phyloP scores from a whole-genome alignment of 2,888 invertebrate species.

The Ectemnius lituratus region DNA sequence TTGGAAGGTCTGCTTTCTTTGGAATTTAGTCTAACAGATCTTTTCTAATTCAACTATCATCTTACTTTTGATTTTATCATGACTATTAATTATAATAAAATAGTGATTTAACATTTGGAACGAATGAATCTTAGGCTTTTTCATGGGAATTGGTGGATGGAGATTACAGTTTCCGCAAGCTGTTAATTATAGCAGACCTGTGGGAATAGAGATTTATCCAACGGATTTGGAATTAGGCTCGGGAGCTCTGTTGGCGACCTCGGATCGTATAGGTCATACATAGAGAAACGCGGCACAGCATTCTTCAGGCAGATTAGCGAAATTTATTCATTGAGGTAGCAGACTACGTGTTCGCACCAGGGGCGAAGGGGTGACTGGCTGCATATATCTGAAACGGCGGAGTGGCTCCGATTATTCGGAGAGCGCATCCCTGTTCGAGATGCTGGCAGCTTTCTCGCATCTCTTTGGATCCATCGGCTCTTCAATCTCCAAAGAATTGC shows the following conservation, averaged over 20 bases:
- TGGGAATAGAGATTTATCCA: too few relatives aligned
- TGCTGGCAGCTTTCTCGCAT: constrained; percentile 8
- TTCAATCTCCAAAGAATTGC: too few relatives aligned
- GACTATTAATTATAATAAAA: too few relatives aligned
- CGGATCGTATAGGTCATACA: background rate
- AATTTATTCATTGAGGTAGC: constrained; percentile 1
- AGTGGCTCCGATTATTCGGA: constrained; percentile 3
- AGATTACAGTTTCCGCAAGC: too few relatives aligned
- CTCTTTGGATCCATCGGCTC: background rate
- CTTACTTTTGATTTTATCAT: background rate
- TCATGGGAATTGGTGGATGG: too few relatives aligned
- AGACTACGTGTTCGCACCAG: background rate
- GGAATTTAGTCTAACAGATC: background rate
- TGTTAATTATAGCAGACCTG: too few relatives aligned
- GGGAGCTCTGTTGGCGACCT: too few relatives aligned
- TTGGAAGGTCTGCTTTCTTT: constrained; percentile 17
- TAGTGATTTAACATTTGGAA: too few relatives aligned
- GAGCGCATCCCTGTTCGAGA: background rate
- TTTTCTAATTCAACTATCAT: background rate
- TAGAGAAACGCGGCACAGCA: background rate
- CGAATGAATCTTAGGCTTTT: too few relatives aligned
- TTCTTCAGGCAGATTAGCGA: constrained; percentile 3
- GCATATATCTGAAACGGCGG: background rate
- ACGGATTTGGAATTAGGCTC: too few relatives aligned
- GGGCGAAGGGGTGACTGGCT: background rate